A percentile compares a stretch with the other conserved stretches of the same genome.
phyloP scores from a whole-genome alignment of 2,113 vertebrate species.

The Tretioscincus oriximinensis region DNA sequence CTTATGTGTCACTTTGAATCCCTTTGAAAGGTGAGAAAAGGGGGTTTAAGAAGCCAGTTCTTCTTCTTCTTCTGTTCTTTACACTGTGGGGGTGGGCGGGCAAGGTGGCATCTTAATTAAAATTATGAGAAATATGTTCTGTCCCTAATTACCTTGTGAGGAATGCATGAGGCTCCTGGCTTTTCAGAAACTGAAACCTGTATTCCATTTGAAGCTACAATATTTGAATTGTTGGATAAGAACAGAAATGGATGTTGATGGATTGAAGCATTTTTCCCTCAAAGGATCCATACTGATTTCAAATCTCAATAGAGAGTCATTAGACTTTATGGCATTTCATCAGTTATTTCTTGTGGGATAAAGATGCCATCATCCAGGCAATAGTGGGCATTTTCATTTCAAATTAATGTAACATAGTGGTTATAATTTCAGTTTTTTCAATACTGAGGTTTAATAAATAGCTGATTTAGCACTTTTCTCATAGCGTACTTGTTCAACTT shows the following conservation, averaged over 20 bases:
- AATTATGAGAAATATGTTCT: neutral
- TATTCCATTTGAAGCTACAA: neutral
- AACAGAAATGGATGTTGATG: neutral
- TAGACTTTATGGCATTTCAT: neutral
- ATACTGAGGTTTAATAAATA: neutral
- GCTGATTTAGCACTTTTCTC: neutral
- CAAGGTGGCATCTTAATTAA: neutral
- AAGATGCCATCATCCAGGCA: neutral
- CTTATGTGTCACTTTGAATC: no score
- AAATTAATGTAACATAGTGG: neutral
- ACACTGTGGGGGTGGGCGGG: no score
- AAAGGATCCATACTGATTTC: neutral
- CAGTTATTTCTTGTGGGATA: neutral
- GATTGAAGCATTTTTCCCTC: neutral
- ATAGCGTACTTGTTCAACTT: no score
- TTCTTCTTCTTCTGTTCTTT: neutral
- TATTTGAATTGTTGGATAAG: neutral
- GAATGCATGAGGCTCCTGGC: neutral
- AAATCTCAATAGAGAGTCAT: neutral
- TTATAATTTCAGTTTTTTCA: neutral
- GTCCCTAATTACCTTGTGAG: neutral
- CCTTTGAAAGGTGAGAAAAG: no score
- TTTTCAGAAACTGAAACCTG: neutral
- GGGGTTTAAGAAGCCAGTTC: no score
- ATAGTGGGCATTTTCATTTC: neutral